These are phyloP conservation scores for Stratiolaelaps scimitus DNA, from an alignment of 1,140 invertebrate species.

Conservation along the genomic window DNA sequence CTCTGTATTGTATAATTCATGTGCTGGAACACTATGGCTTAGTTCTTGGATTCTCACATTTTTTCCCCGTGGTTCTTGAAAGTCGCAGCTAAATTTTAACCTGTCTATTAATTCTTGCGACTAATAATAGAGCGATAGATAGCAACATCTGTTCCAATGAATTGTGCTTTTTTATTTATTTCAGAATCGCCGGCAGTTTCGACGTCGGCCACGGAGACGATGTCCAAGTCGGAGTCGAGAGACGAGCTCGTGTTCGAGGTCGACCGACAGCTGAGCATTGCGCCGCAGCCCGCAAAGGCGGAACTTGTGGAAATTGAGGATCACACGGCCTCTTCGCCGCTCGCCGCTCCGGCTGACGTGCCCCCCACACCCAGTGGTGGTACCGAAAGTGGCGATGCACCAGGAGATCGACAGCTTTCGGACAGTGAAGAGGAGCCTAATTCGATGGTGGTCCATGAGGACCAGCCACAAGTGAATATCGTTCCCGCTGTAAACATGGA, in stretches of 20 bases:
- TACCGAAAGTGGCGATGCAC: no score
- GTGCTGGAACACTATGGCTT: no score
- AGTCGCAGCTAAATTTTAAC: no score
- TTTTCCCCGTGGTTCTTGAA: no score
- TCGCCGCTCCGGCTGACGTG: neutral
- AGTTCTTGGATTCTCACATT: no score
- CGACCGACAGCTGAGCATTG: constrained; percentile 2
- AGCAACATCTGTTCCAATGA: no score
- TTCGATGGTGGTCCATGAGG: constrained; percentile 24
- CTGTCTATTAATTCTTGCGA: no score
- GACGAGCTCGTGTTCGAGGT: constrained; percentile 21
- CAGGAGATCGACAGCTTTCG: neutral
- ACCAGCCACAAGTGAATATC: constrained; percentile 5
- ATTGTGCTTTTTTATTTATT: no score
- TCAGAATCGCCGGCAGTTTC: constrained; percentile 1
- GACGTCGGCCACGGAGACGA: neutral
- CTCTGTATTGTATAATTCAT: no score
- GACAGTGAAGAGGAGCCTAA: constrained; percentile 18
- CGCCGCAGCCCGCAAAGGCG: constrained; percentile 8
- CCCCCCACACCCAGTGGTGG: no score
- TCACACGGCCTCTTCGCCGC: neutral
- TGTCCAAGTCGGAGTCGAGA: constrained; percentile 23
- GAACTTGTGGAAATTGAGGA: constrained; percentile 19
- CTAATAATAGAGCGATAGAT: no score
- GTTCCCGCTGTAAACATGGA: no score